Evolutionary conservation across 2,797 vertebrate species (phyloP).

Genomic region (Apogon hyalosoma): DNA sequence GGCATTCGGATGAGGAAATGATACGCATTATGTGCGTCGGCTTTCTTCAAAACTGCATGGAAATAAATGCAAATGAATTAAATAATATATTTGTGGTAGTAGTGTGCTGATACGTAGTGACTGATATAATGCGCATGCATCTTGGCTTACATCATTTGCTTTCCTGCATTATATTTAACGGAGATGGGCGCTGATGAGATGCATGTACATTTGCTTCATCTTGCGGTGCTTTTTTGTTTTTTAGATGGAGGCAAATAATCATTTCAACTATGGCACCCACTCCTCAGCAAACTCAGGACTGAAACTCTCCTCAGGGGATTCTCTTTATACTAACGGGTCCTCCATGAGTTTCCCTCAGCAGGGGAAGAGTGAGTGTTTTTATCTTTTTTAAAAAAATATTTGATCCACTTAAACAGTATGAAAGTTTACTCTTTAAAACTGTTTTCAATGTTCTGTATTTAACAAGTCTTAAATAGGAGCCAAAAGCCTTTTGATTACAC

Average conservation of each 20-base stretch:
- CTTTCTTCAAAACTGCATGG: background rate
- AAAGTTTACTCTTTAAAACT: too few species aligned
- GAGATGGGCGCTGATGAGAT: background rate
- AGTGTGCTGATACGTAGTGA: background rate
- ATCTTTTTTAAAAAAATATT: background rate
- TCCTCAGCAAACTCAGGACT: constrained; percentile 95
- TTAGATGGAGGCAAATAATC: constrained; percentile 97
- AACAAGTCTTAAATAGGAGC: too few species aligned
- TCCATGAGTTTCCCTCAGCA: constrained; percentile 92
- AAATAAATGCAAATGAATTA: constrained; percentile 16
- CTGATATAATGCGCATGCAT: background rate
- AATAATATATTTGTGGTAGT: constrained; percentile 18
- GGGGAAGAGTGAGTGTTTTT: constrained; percentile 92
- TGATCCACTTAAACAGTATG: too few species aligned
- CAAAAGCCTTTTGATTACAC: too few species aligned
- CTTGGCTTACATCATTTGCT: background rate
- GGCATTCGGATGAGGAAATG: constrained; percentile 17
- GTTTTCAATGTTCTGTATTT: too few species aligned
- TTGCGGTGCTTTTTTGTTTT: constrained; percentile 4
- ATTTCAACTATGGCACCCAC: constrained; percentile 93
- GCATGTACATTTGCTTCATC: background rate
- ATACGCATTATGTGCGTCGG: constrained; percentile 7
- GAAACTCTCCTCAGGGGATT: constrained; percentile 96
- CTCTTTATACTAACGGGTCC: constrained; percentile 92
- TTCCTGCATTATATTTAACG: background rate